A percentile compares a stretch with the other conserved stretches of the same genome.
Conservation (phyloP, 1,140 invertebrate species). For the Heliconius himera region DNA sequence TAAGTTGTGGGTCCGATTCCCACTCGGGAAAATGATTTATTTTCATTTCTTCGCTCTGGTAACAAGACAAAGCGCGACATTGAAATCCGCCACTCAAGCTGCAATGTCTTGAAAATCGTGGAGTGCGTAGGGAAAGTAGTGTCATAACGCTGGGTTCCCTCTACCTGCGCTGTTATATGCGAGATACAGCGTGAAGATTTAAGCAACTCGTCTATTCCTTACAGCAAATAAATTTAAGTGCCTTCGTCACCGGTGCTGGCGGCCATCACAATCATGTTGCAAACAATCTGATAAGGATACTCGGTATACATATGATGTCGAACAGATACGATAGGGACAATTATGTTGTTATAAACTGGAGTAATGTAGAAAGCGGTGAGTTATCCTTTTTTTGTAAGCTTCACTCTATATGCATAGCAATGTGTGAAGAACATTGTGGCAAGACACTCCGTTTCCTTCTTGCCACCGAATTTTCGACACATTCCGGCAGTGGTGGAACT, state of each 20-base stretch:
- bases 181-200: neutral
- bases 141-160: neutral
- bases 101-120: too few relatives aligned
- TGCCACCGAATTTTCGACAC: too few relatives aligned
- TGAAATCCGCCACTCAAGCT: too few relatives aligned
- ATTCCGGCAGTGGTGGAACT: too few relatives aligned
- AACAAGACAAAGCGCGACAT: too few relatives aligned
- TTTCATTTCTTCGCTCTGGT: too few relatives aligned
- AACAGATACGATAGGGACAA: constrained; percentile 65
- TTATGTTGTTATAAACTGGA: constrained; percentile 58
- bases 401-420: too few relatives aligned
- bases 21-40: too few relatives aligned
- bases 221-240: constrained; percentile 49
- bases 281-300: constrained; percentile 49
- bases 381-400: neutral
- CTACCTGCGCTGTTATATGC: neutral
- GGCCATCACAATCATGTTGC: constrained; percentile 54
- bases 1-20: too few relatives aligned
- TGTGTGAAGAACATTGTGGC: too few relatives aligned
- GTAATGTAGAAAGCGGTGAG: constrained; percentile 52
- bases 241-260: constrained; percentile 47
- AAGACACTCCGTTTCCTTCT: too few relatives aligned
- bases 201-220: neutral
- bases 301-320: constrained; percentile 65
- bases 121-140: neutral